These are phyloP conservation scores for Bombus superbus DNA, from an alignment of 1,140 invertebrate genomes.

Conservation along the genomic window DNA sequence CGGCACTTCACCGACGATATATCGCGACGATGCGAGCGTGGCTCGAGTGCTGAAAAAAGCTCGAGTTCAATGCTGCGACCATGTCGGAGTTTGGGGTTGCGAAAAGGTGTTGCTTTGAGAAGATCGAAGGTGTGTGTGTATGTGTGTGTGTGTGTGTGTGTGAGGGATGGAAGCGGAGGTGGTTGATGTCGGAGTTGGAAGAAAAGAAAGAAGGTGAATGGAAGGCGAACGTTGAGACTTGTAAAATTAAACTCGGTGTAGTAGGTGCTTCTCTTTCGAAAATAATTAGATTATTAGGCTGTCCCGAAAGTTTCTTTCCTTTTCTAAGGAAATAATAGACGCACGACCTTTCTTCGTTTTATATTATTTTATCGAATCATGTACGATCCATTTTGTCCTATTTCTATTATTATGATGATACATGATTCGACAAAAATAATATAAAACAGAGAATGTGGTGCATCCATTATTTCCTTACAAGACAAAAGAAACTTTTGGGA, in stretches of 20 bases:
- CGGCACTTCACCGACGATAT: constrained; percentile 72
- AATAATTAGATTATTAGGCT: too few relatives aligned
- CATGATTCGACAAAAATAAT: too few relatives aligned
- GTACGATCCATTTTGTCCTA: too few relatives aligned
- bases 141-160: not conserved
- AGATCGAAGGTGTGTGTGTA: not conserved
- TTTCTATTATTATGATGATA: too few relatives aligned
- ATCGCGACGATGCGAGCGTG: constrained; percentile 7
- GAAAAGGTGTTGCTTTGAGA: not conserved
- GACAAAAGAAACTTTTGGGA: too few relatives aligned
- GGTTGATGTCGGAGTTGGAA: not conserved
- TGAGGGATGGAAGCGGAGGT: not conserved
- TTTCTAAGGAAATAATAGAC: too few relatives aligned
- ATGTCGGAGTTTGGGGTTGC: not conserved
- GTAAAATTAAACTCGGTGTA: not conserved
- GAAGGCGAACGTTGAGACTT: not conserved
- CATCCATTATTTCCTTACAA: too few relatives aligned
- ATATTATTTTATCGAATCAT: too few relatives aligned
- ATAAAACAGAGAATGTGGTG: too few relatives aligned
- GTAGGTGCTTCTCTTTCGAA: too few relatives aligned
- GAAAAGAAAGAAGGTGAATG: not conserved
- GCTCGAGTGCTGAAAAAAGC: not conserved
- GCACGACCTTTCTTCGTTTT: too few relatives aligned
- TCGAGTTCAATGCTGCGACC: not conserved
- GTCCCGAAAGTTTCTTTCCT: too few relatives aligned